These are phyloP conservation scores for Melanotus villosus DNA, from an alignment of 2,888 invertebrate species.

Conservation along the genomic window DNA sequence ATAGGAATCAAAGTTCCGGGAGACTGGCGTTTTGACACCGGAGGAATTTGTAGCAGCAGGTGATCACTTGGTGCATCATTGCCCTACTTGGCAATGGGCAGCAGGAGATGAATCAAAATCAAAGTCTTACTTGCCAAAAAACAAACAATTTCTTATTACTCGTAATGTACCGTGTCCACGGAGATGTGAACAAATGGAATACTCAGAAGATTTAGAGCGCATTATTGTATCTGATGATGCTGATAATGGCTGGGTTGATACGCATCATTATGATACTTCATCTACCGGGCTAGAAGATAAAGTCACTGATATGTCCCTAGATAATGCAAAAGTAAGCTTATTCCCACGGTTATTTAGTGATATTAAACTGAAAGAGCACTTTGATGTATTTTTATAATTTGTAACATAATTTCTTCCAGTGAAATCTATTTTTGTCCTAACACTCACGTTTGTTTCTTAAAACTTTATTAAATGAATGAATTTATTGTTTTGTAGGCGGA, in stretches of 20 bases:
- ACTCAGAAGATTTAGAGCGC: slow-evolving; percentile 91
- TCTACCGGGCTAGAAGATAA: slow-evolving; percentile 81
- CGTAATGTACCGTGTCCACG: slow-evolving; percentile 97
- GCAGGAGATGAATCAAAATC: slow-evolving; percentile 91
- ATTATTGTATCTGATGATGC: slow-evolving; percentile 90
- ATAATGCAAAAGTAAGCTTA: slow-evolving; percentile 73
- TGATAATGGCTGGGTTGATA: slow-evolving; percentile 98
- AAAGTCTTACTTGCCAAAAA: slow-evolving; percentile 91
- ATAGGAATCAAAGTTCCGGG: slow-evolving; percentile 96
- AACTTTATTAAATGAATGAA: neutral
- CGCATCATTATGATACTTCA: slow-evolving; percentile 86
- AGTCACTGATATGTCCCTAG: slow-evolving; percentile 89
- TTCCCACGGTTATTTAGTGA: no score
- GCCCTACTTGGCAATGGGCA: slow-evolving; percentile 99
- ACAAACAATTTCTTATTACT: slow-evolving; percentile 98
- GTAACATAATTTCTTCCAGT: no score
- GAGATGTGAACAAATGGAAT: slow-evolving; percentile 96
- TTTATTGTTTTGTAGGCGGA: slow-evolving; percentile 52
- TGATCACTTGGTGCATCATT: slow-evolving; percentile 98
- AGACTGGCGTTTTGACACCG: slow-evolving; percentile 98
- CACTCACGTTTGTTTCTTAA: slow-evolving; percentile 8
- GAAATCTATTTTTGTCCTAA: no score
- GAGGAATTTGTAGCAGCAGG: slow-evolving; percentile 99
- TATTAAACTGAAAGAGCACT: no score
- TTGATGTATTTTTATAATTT: no score